These are phyloP conservation scores for Dermatophagoides farinae DNA, from an alignment of 1,140 invertebrate species.

Conservation along the genomic window DNA sequence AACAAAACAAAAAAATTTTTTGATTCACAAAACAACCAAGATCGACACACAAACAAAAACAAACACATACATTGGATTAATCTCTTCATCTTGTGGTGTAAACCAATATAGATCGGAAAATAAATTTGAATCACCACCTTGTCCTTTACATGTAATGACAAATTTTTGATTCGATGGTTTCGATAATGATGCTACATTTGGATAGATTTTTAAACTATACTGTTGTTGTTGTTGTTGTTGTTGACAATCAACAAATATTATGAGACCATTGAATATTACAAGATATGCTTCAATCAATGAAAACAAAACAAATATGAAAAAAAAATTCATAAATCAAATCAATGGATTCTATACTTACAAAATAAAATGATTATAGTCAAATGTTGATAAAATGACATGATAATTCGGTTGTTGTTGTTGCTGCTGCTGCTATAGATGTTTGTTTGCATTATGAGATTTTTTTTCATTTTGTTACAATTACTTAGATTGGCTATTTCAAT, in stretches of 20 bases:
- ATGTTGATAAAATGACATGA: too few species aligned
- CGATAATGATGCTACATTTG: background rate
- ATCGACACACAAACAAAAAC: background rate
- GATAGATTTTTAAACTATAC: conserved; percentile 1
- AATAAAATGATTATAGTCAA: too few species aligned
- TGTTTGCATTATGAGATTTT: too few species aligned
- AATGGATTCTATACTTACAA: too few species aligned
- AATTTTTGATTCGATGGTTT: conserved; percentile 17
- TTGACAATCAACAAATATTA: background rate
- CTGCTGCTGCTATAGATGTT: too few species aligned
- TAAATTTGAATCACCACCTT: conserved; percentile 23
- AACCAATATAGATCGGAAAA: conserved; percentile 26
- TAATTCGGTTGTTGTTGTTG: too few species aligned
- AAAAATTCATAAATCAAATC: too few species aligned
- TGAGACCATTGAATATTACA: background rate
- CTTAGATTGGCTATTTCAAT: too few species aligned
- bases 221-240: background rate
- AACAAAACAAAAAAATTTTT: background rate
- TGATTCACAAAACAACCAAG: background rate
- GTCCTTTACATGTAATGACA: conserved; percentile 24
- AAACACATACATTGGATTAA: background rate
- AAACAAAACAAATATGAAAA: background rate
- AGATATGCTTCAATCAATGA: background rate
- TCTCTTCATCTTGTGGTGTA: conserved; percentile 21
- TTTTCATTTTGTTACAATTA: too few species aligned